Evolutionary conservation across 2,113 vertebrate genomes (phyloP), one percentile per base, ranked within the genome.

Genomic region (Mormyrus iriodes): DNA sequence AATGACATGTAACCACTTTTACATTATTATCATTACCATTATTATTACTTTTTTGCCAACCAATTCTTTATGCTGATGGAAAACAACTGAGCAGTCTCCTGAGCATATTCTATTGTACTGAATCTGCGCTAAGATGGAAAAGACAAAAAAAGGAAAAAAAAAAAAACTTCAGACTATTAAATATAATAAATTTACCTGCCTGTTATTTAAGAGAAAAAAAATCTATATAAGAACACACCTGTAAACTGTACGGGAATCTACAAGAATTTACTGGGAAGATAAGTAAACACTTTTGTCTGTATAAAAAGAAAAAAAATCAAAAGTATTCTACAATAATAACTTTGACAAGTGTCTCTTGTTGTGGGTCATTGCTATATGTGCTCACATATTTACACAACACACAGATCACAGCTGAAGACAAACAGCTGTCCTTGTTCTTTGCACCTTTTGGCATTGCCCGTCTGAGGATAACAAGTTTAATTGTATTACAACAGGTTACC

Each of bases 251-350:
- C 95, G 94, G 93, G 95, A 95, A 95, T 95, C 94, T 95, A 95
- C 95, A 93, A 95, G 93, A 96, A 95, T 94, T 95, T 95, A 96
- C 94, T 94, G 95, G 93, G 93, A 96, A 93, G 90, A 95, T 95
- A 95, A 96, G 93, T 96, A 94, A 95, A 96, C 95, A 96, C 95
- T 94, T 96, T 96, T 96, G 95, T 96, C 95, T 96, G 95, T 96
- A 96, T 96, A 94, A 95, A 94, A 95, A 96, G 95, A 93, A 94
- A 96, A 94, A 94, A 94, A 94, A 95, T 94, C 95, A 95, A 84
- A 96, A 95, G 94, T 96, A 96, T 96, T 96, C 95, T 96, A 96
- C 95, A 96, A 96, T 96, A 96, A 96, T 96, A 96, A 96, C 95
- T 96, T 96, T 96, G 95, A 96, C 95, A 95, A 95, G 94, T 93